Base-by-base conservation (phyloP, 1,140 invertebrate species). In the Penaeus chinensis region DNA sequence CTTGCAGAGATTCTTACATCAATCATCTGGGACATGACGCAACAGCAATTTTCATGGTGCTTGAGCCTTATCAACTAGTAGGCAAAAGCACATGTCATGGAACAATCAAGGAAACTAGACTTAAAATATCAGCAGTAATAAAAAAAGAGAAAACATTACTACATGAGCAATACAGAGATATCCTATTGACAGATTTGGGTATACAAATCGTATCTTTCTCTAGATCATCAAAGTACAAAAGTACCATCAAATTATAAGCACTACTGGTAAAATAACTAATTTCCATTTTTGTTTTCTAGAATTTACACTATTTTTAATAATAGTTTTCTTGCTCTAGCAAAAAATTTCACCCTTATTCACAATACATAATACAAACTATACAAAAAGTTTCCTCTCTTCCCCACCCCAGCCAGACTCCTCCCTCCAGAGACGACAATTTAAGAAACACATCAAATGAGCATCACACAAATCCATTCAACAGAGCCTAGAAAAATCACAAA, bases 291-390 rank as follows among this genome's bases (percentile, higher is more conserved):
- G 76, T 24, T 71, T 47, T 83, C 80, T 77, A 82, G 62, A 82
- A 82, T 82, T 87, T 87, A 87, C 79, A 87, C 74, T 83, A 82
- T 82, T 27, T 86, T 63, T 69, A 86, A 86, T 86, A 79, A 86
- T 87, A 87, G 65, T 82, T 82, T 87, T 81, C 82, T 74, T 87
- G 86, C 47, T 87, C 79, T 87, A 87, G 80, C 80, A 82, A 87
- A 87, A 87, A 87, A 77, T 77, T 82, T 82, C 54, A 82, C 66
- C 86, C 86, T 83, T 87, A 87, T 87, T 87, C 86, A 87, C 86
- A 87, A 87, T 87, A 83, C 80, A 87, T 87, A 87, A 87, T 87
- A 87, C 86, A 87, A 87, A 87, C 86, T 87, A 87, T 87, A 87
- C 86, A 87, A 87, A 87, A 87, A 87, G 74, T 82, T 47, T 74